These are phyloP conservation scores for Drosophila subobscura DNA, from an alignment of 1,140 invertebrate species.

Conservation along the genomic window DNA sequence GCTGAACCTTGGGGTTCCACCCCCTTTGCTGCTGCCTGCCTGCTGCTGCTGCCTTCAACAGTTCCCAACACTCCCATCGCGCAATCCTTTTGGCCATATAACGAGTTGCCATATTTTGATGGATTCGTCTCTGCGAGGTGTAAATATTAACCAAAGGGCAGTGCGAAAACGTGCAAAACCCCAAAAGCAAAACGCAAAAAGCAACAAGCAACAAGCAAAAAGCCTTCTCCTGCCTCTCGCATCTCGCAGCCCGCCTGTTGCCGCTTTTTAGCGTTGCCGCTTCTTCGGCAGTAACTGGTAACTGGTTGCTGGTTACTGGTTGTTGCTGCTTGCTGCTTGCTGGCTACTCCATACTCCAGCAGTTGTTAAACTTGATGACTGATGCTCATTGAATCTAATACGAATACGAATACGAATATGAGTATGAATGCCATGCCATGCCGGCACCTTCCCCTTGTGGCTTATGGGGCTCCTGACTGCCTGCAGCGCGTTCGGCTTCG, in stretches of 20 bases:
- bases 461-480: too few species aligned
- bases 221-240: constrained; percentile 16
- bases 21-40: constrained; percentile 27
- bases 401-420: constrained; percentile 17
- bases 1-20: constrained; percentile 19
- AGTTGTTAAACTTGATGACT: constrained; percentile 52
- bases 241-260: constrained; percentile 16
- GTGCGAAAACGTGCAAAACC: constrained; percentile 66
- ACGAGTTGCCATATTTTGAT: constrained; percentile 77
- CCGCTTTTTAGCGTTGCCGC: constrained; percentile 4
- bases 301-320: constrained; percentile 13
- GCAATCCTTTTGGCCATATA: constrained; percentile 54
- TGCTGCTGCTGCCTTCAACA: constrained; percentile 21
- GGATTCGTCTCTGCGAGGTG: constrained; percentile 71
- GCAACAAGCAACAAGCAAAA: constrained; percentile 6
- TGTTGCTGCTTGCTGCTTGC: neutral
- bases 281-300: constrained; percentile 30
- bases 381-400: constrained; percentile 59
- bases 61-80: constrained; percentile 20
- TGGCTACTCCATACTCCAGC: constrained; percentile 15
- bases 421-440: too few species aligned
- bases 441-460: too few species aligned
- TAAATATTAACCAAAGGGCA: constrained; percentile 78
- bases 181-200: constrained; percentile 13
- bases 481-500: too few species aligned